Base-by-base conservation (phyloP, 2,888 invertebrate genomes). In the Marronus borbonicus region DNA sequence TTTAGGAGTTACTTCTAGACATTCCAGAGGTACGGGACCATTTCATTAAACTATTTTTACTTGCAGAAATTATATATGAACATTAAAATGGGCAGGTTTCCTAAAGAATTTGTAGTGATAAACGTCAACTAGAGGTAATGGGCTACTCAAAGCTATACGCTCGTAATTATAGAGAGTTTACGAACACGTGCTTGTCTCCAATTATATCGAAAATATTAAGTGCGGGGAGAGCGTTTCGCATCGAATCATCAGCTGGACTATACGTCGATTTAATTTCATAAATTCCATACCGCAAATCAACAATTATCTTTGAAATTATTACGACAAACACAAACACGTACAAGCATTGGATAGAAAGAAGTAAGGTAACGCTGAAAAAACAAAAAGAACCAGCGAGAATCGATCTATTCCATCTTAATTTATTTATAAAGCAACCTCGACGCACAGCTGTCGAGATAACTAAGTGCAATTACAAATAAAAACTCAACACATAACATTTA, bases 391-490 rank as follows among this genome's bases (percentile, higher is more conserved):
- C 72, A 17, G 58, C 7, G 14, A 58, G 39, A 58, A 72, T 55
- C 72, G 72, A 72, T 72, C 58, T 39, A 55, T 72, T 72, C 58
- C 58, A 72, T 72, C 58, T 72, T 72, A 36, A 72, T 72, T 72
- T 72, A 72, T 72, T 72, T 72, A 72, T 72, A 72, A 36, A 60
- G 58, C 39, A 72, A 58, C 39, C 58, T 60, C 72, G 58, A 58
- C 14, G 36, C 58, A 58, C 72, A 72, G 72, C 72, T 72, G 72
- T 72, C 50, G 72, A 36, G 72, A 58, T 58, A 72, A 58, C 72
- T 72, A 72, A 58, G 58, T 72, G 72, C 39, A 72, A 72, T 72
- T 72, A 72, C 72, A 72, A 72, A 72, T 72, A 72, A 72, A 72
- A 72, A 58, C 72, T 72, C 39, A 58, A 44, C 39, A 55, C 58